Base-by-base conservation (phyloP, 2,888 invertebrate genomes). In the Parnassius glacialis region DNA sequence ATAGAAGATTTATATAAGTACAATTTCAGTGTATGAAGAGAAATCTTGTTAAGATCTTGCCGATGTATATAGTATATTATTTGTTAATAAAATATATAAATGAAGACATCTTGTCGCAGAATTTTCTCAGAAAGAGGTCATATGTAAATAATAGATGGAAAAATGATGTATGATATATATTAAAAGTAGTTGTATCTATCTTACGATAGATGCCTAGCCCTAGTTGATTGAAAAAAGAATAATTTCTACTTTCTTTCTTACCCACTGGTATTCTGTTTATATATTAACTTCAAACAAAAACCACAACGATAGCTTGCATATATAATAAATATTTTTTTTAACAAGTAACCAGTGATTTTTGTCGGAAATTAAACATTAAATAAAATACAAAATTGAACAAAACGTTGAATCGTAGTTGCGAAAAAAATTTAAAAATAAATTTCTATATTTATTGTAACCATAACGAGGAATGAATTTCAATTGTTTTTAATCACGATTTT, bases 31-130 rank as follows among this genome's bases (percentile, higher is more conserved):
- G 48, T 13, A 68, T 64, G 54, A 48, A 55, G 48, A 63, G 59
- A 66, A 67, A 67, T 67, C 63, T 66, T 55, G 64, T 62, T 67
- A 67, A 67, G 66, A 64, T 62, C 59, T 64, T 63, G 61, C 66
- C 67, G 52, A 58, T 75, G 75, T 74, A 74, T 68, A 66, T 64
- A 62, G n/a, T 20, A 62, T 41, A 51, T 60, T 66, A 71, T 67
- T 59, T 78, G 77, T 76, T 77, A 59, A 78, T 76, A 76, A 66
- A 69, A 70, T 64, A 61, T 67, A 1, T 48, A 13, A 67, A 34
- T 43, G 47, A 9, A 56, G 41, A 52, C 45, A 51, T 61, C 61
- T 44, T 9, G 47, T 13, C 16, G 7, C 58, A 63, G 62, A 57
- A 64, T 59, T 41, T 13, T 55, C 52, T 13, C 20, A n/a, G 42